Evolutionary conservation across 2,113 vertebrate genomes (phyloP), one percentile per base, ranked within the genome.

Genomic region (Columba janthina): DNA sequence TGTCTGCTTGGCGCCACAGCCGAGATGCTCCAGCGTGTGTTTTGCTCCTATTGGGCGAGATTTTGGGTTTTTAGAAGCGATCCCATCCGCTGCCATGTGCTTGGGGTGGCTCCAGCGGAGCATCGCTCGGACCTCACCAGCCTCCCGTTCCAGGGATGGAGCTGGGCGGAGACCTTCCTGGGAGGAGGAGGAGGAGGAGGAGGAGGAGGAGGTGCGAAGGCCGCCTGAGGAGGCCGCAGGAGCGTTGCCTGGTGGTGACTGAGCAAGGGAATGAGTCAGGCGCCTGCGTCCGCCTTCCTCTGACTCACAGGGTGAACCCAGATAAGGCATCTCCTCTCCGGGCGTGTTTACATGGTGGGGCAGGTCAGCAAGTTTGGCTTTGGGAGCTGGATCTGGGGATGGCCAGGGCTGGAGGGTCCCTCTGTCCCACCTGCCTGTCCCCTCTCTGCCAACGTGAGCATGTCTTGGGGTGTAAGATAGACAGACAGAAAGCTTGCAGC

Each of bases 21-120:
- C 4, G 12, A 56, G 80, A 38, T 3, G 9, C 86, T 18, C 60
- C 24, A 8, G n/a, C 8, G 3, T 12, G 24, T 6, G 1, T 70
- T 31, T 69, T 0, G 10, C 75, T 79, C 81, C 14, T 15, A 14
- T 0, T 25, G 15, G 0, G 15, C 1, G 1, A 34, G 13, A 3
- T 32, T 79, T 42, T 3, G 64, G 86, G 32, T 3, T 56, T 36
- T 40, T 56, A 58, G 69, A 42, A 2, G 15, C 7, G 6, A 0
- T 51, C 89, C 76, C 1, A 2, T 10, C 81, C 9, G 1, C 75
- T 79, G 83, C 86, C 28, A 10, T 0, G 0, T 18, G 1, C 40
- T n/a, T 3, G 0, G 72, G 28, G 51, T 7, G 10, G 18, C 28
- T 75, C 21, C 0, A 0, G 25, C 12, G 46, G 56, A 77, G n/a